Conservation (phyloP, 2,888 invertebrate genomes). For the Nephrotoma guestfalica region DNA sequence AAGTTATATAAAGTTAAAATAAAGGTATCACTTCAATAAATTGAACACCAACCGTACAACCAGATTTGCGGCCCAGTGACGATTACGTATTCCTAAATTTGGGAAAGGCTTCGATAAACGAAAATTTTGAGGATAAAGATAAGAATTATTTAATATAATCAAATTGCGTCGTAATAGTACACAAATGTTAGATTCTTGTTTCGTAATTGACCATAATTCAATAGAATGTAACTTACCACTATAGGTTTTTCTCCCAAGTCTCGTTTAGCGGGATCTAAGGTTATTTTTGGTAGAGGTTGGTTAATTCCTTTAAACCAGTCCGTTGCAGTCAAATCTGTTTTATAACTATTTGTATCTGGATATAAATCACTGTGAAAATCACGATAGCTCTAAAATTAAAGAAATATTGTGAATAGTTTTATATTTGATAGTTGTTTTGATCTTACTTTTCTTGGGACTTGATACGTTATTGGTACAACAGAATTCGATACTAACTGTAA, state of each 20-base stretch:
- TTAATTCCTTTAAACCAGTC: conserved; percentile 73
- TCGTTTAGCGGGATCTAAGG: conserved; percentile 64
- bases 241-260: conserved; percentile 45
- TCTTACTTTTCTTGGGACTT: conserved; percentile 75
- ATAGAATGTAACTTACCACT: conserved; percentile 34
- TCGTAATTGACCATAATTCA: too few species aligned
- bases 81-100: too few species aligned
- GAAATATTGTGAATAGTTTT: background rate
- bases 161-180: too few species aligned
- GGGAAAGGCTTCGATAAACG: too few species aligned
- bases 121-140: too few species aligned
- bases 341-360: conserved; percentile 74
- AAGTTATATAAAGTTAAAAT: too few species aligned
- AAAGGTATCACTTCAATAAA: too few species aligned
- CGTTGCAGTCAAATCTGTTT: conserved; percentile 61
- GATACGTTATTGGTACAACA: conserved; percentile 87
- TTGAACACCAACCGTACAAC: too few species aligned
- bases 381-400: conserved; percentile 55
- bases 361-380: conserved; percentile 91
- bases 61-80: too few species aligned
- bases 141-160: too few species aligned
- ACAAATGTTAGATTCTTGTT: too few species aligned
- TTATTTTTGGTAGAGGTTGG: conserved; percentile 63
- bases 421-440: background rate
- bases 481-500: conserved; percentile 73